Percentiles rank a stretch among this genome's conserved stretches.
Evolutionary conservation across 1,140 invertebrate species (phyloP).

Genomic region (Zaprionus tsacasi): DNA sequence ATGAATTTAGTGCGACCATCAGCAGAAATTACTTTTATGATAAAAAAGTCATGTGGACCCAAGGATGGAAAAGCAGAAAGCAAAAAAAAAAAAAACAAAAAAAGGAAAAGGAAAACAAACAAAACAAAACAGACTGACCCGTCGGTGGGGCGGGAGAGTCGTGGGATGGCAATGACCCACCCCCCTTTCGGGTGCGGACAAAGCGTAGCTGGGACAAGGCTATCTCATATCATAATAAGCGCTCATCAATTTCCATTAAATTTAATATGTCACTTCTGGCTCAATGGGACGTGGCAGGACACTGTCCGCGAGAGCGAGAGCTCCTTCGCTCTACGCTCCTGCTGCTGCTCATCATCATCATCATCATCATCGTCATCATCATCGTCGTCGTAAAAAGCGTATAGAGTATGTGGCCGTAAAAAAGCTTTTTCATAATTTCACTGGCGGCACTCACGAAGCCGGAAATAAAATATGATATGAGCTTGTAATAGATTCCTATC

Average conservation of each 20-base stretch:
- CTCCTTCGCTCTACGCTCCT: neutral
- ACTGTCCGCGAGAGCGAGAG: neutral
- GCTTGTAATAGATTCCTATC: conserved; percentile 82
- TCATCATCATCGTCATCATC: conserved; percentile 56
- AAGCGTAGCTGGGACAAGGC: conserved; percentile 30
- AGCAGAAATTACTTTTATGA: conserved; percentile 80
- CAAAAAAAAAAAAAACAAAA: neutral
- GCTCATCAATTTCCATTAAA: conserved; percentile 83
- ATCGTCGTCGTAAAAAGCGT: conserved; percentile 76
- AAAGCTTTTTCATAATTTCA: conserved; percentile 82
- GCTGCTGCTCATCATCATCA: conserved; percentile 8
- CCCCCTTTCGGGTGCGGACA: neutral
- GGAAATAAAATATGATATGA: conserved; percentile 83
- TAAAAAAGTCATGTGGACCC: conserved; percentile 68
- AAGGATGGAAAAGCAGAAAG: conserved; percentile 30
- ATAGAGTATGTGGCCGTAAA: conserved; percentile 67
- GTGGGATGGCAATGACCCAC: no score
- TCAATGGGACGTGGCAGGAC: conserved; percentile 49
- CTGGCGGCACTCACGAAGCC: conserved; percentile 41
- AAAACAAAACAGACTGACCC: conserved; percentile 32
- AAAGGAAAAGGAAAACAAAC: neutral
- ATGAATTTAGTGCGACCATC: conserved; percentile 78
- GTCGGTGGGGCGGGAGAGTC: no score
- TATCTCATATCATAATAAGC: conserved; percentile 83
- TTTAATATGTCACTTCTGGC: conserved; percentile 79